phyloP scores from a whole-genome alignment of 2,888 invertebrate species.

The Drymonia ruficornis region DNA sequence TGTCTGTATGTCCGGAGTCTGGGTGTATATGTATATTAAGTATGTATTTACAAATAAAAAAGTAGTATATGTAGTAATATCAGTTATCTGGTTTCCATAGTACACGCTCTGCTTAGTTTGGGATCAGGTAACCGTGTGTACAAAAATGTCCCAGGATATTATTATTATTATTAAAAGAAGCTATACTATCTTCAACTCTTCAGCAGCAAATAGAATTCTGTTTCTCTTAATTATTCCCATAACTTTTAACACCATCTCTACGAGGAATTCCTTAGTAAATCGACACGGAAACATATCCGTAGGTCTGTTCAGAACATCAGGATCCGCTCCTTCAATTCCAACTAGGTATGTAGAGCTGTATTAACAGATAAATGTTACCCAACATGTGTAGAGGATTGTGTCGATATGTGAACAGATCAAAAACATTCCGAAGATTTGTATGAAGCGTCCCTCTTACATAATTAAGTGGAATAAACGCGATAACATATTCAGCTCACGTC shows the following conservation, averaged over 20 bases:
- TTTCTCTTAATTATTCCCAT: slow-evolving; percentile 25
- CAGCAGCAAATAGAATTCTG: slow-evolving; percentile 7
- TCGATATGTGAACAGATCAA: not conserved
- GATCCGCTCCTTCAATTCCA: not conserved
- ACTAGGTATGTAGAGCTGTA: not conserved
- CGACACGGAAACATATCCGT: slow-evolving; percentile 26
- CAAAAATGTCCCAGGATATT: no score
- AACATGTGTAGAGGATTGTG: not conserved
- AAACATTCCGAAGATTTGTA: slow-evolving; percentile 28
- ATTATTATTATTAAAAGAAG: not conserved
- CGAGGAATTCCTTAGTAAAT: slow-evolving; percentile 40
- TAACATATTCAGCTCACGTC: slow-evolving; percentile 13
- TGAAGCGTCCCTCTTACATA: slow-evolving; percentile 34
- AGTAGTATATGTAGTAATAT: no score
- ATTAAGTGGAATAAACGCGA: slow-evolving; percentile 40
- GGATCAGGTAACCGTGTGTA: no score
- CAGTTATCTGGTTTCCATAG: no score
- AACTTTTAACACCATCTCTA: slow-evolving; percentile 39
- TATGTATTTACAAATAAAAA: no score
- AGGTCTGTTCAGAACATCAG: not conserved
- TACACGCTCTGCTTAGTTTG: no score
- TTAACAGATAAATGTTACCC: not conserved
- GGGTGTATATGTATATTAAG: no score
- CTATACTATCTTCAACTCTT: slow-evolving; percentile 9
- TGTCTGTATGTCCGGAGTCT: no score